These are phyloP conservation scores for Venturia canescens DNA, from an alignment of 1,140 invertebrate species.

Conservation along the genomic window DNA sequence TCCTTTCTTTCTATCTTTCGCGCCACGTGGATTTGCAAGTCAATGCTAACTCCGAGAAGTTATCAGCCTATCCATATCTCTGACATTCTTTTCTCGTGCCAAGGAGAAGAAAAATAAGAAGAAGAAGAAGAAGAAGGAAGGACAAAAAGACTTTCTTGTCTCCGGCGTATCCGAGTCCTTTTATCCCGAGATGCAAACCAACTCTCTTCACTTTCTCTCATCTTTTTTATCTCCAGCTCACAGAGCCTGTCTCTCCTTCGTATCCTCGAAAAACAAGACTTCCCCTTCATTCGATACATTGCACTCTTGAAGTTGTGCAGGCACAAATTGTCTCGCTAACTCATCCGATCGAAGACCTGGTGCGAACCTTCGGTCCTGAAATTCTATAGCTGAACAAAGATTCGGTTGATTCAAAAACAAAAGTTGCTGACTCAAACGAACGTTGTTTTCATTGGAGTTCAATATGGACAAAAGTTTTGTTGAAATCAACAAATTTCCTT, in stretches of 20 bases:
- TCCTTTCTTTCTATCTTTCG: constrained; percentile 50
- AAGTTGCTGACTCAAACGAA: no score
- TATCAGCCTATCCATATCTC: constrained; percentile 62
- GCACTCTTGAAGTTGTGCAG: constrained; percentile 1
- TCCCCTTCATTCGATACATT: constrained; percentile 16
- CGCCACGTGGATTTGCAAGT: constrained; percentile 63
- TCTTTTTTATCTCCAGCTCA: background rate
- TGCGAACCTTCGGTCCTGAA: no score
- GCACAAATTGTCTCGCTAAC: background rate
- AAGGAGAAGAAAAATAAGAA: constrained; percentile 41
- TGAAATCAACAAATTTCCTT: no score
- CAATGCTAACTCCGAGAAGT: constrained; percentile 63
- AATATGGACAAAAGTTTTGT: no score
- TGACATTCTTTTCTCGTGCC: constrained; percentile 41
- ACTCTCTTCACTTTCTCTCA: background rate
- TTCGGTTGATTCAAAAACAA: no score
- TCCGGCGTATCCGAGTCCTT: constrained; percentile 11
- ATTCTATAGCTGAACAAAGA: no score
- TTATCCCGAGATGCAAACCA: constrained; percentile 35
- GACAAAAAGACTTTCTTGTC: background rate
- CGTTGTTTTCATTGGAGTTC: no score
- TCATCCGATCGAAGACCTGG: background rate
- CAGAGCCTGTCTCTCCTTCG: background rate
- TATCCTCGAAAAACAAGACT: background rate
- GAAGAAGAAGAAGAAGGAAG: background rate